Base-by-base conservation (phyloP, 1,140 invertebrate genomes). In the Lepidurus apus region DNA sequence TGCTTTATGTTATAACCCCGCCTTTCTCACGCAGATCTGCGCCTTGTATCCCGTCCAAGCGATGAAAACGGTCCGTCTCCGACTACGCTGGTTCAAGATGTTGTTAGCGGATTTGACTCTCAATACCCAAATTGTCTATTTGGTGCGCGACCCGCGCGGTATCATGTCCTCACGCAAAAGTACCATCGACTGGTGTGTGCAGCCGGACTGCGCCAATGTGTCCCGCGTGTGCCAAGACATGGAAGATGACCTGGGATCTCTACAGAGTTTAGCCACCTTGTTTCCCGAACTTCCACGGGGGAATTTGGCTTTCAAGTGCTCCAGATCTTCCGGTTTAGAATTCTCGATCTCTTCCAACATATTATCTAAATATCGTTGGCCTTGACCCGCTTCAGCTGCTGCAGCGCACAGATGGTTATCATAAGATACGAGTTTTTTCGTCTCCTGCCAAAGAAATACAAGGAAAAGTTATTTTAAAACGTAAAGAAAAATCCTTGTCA, bases 341-440 rank as follows among this genome's bases (percentile, higher is more conserved):
- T 82, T 82, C 42, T 87, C 85, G 42, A 89, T 86, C 74, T 87
- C 83, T 0, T 83, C 82, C 78, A 85, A 85, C 1, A 91, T 81
- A 44, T 83, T 82, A 26, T 88, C 82, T 6, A 91, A 82, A 81
- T 88, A 88, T 77, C 88, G 84, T 24, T 86, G 83, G 6, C 83
- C 83, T 21, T 65, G 53, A 65, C 42, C 74, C n/a, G 43, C 17
- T 43, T 74, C 42, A n/a, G 78, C 73, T 80, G 86, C 87, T n/a
- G 88, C 88, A 77, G 88, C 85, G 78, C 88, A 89, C 76, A 86
- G 82, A 42, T 87, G 84, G 81, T 90, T 91, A 81, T 89, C 87
- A 79, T 88, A 90, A 1, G 87, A 88, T 6, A 88, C 80, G 0
- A 85, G 53, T 79, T 85, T 86, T 80, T 89, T 90, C 77, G 87